Base-by-base conservation (phyloP, 2,888 invertebrate species). In the Melanargia galathea region DNA sequence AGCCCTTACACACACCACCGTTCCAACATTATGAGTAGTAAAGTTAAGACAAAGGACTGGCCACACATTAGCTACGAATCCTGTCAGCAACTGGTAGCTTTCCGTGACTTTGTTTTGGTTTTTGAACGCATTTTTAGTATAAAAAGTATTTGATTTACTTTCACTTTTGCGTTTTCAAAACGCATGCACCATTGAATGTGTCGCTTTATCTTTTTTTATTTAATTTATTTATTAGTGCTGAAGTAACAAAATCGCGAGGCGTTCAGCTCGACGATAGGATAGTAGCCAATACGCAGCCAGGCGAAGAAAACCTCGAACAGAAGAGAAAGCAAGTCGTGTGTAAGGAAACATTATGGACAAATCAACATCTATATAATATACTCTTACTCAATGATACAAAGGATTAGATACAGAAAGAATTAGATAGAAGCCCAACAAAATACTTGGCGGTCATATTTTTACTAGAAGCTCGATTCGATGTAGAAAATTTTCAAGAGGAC, bases 401-500 rank as follows among this genome's bases (percentile, higher is more conserved):
- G 54, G 30, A 57, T 46, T 35, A 51, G 24, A 22, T 63, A 49
- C 24, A 38, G 46, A 52, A 54, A 49, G 52, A 52, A 54, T 56
- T 49, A 46, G 48, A 64, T 55, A 60, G 46, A 58, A 63, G 60
- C 55, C 63, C 62, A 62, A 57, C 48, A 51, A 58, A 38, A 51
- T 58, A 62, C 54, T 52, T 54, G 30, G 18, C 49, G 51, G 48
- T 10, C 22, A 20, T 16, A 52, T 16, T n/a, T n/a, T 35, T 38
- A 16, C 55, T 13, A 33, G 48, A 35, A 66, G 54, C 52, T 61
- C 63, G 58, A 63, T 24, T 43, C 2, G 30, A 26, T 16, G 16
- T 4, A 18, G n/a, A 30, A 16, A 49, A 4, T 26, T 40, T 22
- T 2, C 11, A 5, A 8, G 6, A 49, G 26, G 2, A 24, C 16